Percentiles rank a stretch among this genome's conserved stretches.
These are phyloP conservation scores for Armadillidium nasatum DNA, from an alignment of 1,140 invertebrate species.

Conservation along the genomic window DNA sequence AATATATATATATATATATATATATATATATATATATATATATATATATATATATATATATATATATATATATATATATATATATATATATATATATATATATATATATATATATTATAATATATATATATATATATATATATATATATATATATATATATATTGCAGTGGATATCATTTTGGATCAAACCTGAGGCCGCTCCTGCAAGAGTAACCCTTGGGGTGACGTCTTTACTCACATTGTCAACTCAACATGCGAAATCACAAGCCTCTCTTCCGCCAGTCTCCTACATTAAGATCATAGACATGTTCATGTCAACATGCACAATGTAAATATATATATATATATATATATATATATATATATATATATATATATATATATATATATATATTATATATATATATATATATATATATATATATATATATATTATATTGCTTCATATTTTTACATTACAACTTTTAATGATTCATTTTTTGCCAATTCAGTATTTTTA, in stretches of 20 bases:
- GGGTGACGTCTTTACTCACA: constrained; percentile 81
- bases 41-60: too few relatives aligned
- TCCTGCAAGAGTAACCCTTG: constrained; percentile 65
- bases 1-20: too few relatives aligned
- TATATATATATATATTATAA: neutral
- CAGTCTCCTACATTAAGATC: constrained; percentile 65
- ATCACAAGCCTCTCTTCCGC: constrained; percentile 80
- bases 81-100: constrained; percentile 19
- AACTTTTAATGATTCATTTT: too few relatives aligned
- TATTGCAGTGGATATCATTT: constrained; percentile 39
- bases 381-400: too few relatives aligned
- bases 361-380: too few relatives aligned
- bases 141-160: constrained; percentile 20
- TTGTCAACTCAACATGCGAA: constrained; percentile 81
- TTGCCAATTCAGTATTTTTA: too few relatives aligned
- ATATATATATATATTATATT: too few relatives aligned
- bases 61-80: neutral
- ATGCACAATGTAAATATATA: constrained; percentile 28
- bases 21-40: too few relatives aligned
- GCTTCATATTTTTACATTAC: too few relatives aligned
- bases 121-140: constrained; percentile 16
- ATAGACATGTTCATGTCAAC: constrained; percentile 57
- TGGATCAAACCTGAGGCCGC: constrained; percentile 43
- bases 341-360: too few relatives aligned
- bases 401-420: too few relatives aligned